Conservation (phyloP, 2,113 vertebrate genomes). For the Elanus axillaris region DNA sequence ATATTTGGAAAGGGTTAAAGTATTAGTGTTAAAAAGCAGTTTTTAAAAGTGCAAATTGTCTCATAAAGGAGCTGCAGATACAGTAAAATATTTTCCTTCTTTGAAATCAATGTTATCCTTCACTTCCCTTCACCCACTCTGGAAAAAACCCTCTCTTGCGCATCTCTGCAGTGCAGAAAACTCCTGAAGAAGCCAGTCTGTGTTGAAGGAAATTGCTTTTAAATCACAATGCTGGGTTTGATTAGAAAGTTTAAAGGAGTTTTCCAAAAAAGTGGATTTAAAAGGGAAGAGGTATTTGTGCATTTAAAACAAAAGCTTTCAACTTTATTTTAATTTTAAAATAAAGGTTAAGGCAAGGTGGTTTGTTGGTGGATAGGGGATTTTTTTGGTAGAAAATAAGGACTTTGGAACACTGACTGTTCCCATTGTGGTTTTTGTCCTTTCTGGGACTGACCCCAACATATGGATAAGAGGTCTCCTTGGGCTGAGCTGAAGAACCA, state of each 20-base stretch:
- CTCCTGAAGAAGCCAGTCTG: neutral
- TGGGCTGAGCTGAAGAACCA: slow-evolving; percentile 34
- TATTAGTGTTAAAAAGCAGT: slow-evolving; percentile 79
- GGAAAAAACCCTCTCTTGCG: neutral
- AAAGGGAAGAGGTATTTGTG: slow-evolving; percentile 68
- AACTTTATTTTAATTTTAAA: slow-evolving; percentile 61
- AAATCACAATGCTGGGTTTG: slow-evolving; percentile 21
- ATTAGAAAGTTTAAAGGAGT: slow-evolving; percentile 18
- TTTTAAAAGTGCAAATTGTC: slow-evolving; percentile 78
- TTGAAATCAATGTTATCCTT: slow-evolving; percentile 38
- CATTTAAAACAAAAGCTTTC: slow-evolving; percentile 69
- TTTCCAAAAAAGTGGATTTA: slow-evolving; percentile 12
- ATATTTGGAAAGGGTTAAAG: slow-evolving; percentile 64
- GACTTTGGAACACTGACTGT: neutral
- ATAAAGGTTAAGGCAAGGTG: slow-evolving; percentile 70
- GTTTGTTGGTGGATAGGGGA: slow-evolving; percentile 52
- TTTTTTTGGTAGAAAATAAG: slow-evolving; percentile 66
- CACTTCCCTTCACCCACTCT: slow-evolving; percentile 4
- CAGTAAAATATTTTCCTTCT: slow-evolving; percentile 56
- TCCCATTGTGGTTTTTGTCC: slow-evolving; percentile 17
- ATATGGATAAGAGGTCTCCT: neutral
- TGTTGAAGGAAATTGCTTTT: slow-evolving; percentile 37
- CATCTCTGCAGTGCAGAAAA: slow-evolving; percentile 28
- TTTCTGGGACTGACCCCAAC: slow-evolving; percentile 20
- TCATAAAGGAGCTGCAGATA: slow-evolving; percentile 63